These are phyloP conservation scores for Chydorus sphaericus DNA, from an alignment of 2,888 invertebrate species.

Conservation along the genomic window DNA sequence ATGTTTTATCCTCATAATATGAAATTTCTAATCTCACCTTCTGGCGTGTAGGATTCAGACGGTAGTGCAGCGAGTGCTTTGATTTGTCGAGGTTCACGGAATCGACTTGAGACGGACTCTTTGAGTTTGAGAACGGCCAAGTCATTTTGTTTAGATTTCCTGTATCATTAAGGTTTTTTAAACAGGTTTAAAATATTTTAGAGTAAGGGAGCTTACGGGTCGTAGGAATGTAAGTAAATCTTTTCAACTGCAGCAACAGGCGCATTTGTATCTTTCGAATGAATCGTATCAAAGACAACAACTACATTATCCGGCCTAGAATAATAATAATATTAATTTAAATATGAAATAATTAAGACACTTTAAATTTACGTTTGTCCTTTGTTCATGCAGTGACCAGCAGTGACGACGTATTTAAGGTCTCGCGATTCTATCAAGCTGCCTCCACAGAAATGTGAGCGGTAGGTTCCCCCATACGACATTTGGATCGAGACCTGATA, in stretches of 20 bases:
- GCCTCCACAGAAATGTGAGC: slow-evolving; percentile 10
- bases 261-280: not conserved
- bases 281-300: not conserved
- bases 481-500: slow-evolving; percentile 8
- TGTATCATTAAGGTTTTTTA: not conserved
- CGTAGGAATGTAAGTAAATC: not conserved
- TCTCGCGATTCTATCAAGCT: not conserved
- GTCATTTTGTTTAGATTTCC: slow-evolving; percentile 6
- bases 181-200: not conserved
- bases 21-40: not conserved
- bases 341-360: too few relatives aligned
- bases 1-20: not conserved
- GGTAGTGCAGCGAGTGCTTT: not conserved
- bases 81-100: not conserved
- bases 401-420: not conserved
- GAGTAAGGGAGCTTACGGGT: not conserved
- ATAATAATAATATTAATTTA: not conserved
- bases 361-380: not conserved
- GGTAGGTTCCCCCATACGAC: not conserved
- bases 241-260: slow-evolving; percentile 1
- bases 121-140: slow-evolving; percentile 4
- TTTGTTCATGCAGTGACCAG: slow-evolving; percentile 3
- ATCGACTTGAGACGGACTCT: not conserved
- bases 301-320: not conserved
- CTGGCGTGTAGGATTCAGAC: not conserved